Evolutionary conservation across 2,113 vertebrate species (phyloP).

Genomic region (Glaucomys volans): DNA sequence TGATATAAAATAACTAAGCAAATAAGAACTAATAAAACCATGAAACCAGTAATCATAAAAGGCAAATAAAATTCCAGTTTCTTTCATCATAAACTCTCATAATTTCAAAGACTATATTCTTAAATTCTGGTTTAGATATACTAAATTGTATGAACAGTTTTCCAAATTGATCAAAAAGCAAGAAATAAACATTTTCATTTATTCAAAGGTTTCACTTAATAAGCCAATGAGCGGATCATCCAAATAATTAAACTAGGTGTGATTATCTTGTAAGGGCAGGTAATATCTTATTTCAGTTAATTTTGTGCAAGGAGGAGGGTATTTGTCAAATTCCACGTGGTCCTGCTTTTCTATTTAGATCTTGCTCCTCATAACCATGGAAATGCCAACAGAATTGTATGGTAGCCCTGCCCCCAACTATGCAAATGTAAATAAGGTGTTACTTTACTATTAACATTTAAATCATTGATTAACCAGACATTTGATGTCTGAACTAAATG

Average conservation of each 20-base stretch:
- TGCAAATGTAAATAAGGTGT: neutral
- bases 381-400: fast-evolving
- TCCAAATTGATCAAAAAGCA: neutral
- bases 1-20: conserved; percentile 72
- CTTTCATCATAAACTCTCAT: conserved; percentile 45
- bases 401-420: too few species aligned
- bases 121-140: conserved; percentile 47
- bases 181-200: neutral
- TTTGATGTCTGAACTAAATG: neutral
- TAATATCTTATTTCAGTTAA: conserved; percentile 26
- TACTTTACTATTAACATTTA: neutral
- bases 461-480: neutral
- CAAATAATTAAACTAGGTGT: neutral
- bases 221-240: neutral
- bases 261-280: neutral
- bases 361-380: neutral
- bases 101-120: conserved; percentile 61
- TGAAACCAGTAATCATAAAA: conserved; percentile 77
- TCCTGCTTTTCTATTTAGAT: neutral
- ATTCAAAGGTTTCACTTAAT: neutral
- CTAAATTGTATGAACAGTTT: neutral
- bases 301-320: neutral
- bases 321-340: neutral
- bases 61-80: conserved; percentile 78
- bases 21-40: conserved; percentile 74